Evolutionary conservation across 2,113 vertebrate species (phyloP), one percentile per base, ranked within the genome.

Genomic region (Ptychochromis oligacanthus): DNA sequence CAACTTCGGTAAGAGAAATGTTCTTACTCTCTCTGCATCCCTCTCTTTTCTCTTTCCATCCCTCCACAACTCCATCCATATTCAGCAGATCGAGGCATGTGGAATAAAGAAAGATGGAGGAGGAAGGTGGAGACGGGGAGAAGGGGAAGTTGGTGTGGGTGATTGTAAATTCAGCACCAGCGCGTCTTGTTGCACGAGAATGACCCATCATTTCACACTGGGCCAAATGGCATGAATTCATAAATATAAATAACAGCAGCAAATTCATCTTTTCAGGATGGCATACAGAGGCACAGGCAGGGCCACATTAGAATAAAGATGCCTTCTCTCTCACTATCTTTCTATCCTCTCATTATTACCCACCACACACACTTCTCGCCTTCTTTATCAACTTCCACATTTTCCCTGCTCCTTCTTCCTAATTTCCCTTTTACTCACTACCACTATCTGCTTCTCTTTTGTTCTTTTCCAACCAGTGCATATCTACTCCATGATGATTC

Each of bases 171-270:
- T 96, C 95, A 94, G 93, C 90, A 95, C 94, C 94, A 91, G 95
- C 84, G 88, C 94, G 93, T 96, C 93, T 95, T 95, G 95, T 94
- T 95, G 94, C 92, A 95, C 88, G 89, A 95, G 94, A 97, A 96
- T 95, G 89, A 96, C 94, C 95, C 93, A 95, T 96, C 94, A 95
- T 96, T 97, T 96, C 83, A 83, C 94, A 95, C 93, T 93, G 95
- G 90, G 96, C 95, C 94, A 95, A 97, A 94, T 90, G 88, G 95
- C 90, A 94, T 95, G 93, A 97, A 96, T 96, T 96, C 95, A 96
- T 96, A 97, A 94, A 95, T 96, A 97, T 93, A 95, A 96, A 96
- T 95, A 96, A 95, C 94, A 93, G 93, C 88, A 94, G 87, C 86
- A 95, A 93, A 95, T 86, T 91, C 77, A 81, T 88, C 62, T 94